Evolutionary conservation across 30 jellyfish, hydroid and myxozoan species (phyloP).

Genomic region (Rhopilema esculentum): DNA sequence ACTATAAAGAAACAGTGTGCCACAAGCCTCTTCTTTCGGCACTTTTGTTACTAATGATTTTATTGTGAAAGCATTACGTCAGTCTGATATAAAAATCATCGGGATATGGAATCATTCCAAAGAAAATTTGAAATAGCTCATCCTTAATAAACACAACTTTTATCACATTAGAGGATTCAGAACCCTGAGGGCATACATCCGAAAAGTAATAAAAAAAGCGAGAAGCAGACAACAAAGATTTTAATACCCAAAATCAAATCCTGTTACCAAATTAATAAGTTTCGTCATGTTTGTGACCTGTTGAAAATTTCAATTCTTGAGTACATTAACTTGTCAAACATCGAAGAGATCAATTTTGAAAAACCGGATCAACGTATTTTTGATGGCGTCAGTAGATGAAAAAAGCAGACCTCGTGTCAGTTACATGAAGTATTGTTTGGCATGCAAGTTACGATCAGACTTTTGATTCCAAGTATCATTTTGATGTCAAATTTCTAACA

Average conservation of each 20-base stretch:
- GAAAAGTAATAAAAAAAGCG: background rate
- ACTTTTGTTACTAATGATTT: background rate
- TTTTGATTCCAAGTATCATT: too few species aligned
- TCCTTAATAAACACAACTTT: background rate
- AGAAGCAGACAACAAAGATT: background rate
- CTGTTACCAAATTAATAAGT: background rate
- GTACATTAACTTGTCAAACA: background rate
- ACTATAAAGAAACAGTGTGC: background rate
- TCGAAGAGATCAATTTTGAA: background rate
- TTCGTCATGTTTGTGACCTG: background rate
- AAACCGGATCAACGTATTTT: background rate
- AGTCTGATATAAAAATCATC: background rate
- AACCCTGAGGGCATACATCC: background rate
- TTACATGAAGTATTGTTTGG: too few species aligned
- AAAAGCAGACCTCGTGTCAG: background rate
- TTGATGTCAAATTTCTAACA: too few species aligned
- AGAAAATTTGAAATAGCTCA: background rate
- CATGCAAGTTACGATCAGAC: too few species aligned
- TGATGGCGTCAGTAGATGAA: background rate
- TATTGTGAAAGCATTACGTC: background rate
- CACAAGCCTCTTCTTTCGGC: background rate
- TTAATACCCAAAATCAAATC: background rate
- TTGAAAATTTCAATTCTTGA: background rate
- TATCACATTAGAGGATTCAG: background rate
- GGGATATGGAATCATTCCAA: too few species aligned